phyloP scores from a whole-genome alignment of 2,113 vertebrate genomes.

The Alectura lathami region DNA sequence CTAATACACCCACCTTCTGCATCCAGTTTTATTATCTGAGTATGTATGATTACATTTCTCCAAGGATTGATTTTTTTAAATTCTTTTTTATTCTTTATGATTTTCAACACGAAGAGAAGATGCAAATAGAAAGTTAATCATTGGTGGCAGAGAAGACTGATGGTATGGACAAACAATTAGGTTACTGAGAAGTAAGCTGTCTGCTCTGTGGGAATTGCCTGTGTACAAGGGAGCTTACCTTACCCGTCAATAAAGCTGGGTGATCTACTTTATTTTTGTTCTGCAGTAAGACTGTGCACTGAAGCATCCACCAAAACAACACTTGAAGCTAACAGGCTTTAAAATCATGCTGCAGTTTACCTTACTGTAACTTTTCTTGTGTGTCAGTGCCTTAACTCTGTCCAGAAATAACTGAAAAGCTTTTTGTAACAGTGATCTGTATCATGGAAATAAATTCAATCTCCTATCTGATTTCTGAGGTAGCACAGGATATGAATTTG shows the following conservation, averaged over 20 bases:
- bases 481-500: constrained; percentile 55
- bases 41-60: not conserved
- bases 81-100: not conserved
- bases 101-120: not conserved
- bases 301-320: not conserved
- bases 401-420: not conserved
- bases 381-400: not conserved
- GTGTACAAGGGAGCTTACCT: not conserved
- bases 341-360: not conserved
- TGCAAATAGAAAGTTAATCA: not conserved
- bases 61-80: not conserved
- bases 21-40: not conserved
- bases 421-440: not conserved
- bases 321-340: not conserved
- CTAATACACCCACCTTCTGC: not conserved
- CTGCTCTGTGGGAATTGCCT: not conserved
- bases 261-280: not conserved
- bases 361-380: not conserved
- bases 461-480: constrained; percentile 31
- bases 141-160: not conserved
- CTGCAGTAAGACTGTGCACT: not conserved
- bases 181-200: not conserved
- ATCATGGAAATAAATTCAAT: constrained; percentile 19
- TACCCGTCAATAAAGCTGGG: not conserved
- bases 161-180: not conserved